Conservation (phyloP, 2,113 vertebrate species). For the Bombycilla garrulus region DNA sequence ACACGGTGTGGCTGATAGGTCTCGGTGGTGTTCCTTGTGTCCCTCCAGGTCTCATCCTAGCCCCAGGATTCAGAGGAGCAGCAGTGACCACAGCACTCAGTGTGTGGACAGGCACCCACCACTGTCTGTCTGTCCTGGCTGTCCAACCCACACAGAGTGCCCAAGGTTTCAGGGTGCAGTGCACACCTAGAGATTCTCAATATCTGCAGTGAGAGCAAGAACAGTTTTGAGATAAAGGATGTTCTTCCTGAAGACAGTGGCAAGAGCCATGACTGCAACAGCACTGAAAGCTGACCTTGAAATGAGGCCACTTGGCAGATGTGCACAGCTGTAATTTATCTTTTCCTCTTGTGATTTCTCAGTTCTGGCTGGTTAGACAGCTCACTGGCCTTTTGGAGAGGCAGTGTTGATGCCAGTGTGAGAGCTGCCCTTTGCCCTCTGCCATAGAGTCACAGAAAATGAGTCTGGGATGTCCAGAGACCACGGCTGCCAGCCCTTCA, state of each 20-base stretch:
- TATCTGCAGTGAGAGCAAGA: neutral
- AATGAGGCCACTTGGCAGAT: neutral
- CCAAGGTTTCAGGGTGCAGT: neutral
- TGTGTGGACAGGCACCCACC: neutral
- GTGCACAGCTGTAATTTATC: neutral
- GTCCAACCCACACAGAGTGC: neutral
- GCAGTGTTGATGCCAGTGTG: neutral
- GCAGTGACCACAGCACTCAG: neutral
- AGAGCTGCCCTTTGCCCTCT: neutral
- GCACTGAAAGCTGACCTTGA: conserved; percentile 15
- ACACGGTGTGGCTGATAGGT: rapidly evolving
- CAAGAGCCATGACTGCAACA: neutral
- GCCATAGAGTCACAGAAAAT: neutral
- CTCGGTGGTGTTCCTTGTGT: neutral
- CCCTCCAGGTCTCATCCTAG: neutral
- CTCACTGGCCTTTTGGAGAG: neutral
- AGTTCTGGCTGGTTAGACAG: neutral
- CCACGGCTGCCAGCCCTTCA: neutral
- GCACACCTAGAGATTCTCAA: neutral
- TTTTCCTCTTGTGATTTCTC: conserved; percentile 10
- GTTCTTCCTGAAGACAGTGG: neutral
- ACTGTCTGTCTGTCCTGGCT: neutral
- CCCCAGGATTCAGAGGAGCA: neutral
- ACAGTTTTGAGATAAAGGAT: neutral
- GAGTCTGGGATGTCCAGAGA: neutral